Conservation (phyloP, 2,797 vertebrate genomes). For the Protonibea diacanthus region DNA sequence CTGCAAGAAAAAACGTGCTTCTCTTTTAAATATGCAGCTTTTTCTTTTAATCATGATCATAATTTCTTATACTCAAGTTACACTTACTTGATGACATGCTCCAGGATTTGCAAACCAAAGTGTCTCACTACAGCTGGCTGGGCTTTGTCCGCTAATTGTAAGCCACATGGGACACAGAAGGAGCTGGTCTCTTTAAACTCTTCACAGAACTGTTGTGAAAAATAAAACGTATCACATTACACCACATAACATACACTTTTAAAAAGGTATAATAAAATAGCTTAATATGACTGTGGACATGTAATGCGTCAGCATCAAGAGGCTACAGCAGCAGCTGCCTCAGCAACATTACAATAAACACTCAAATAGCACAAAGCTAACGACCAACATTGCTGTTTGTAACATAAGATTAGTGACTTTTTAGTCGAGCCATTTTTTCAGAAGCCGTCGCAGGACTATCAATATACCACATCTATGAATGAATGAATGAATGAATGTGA, state of each 20-base stretch:
- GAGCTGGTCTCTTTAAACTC: conserved; percentile 97
- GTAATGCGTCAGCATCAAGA: background rate
- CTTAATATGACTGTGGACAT: background rate
- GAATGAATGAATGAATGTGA: conserved; percentile 18
- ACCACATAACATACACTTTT: background rate
- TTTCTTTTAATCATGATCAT: background rate
- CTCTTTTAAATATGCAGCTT: background rate
- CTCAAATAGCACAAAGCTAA: conserved; percentile 33
- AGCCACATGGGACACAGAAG: conserved; percentile 93
- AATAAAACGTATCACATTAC: background rate
- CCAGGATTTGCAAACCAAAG: conserved; percentile 97
- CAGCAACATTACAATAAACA: conserved; percentile 3
- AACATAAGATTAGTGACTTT: background rate
- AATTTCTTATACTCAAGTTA: background rate
- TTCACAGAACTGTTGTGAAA: conserved; percentile 92
- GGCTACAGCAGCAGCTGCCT: background rate
- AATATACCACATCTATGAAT: conserved; percentile 31
- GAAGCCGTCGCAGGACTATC: background rate
- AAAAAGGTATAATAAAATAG: background rate
- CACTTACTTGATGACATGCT: conserved; percentile 98
- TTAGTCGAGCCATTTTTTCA: background rate
- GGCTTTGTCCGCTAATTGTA: conserved; percentile 93
- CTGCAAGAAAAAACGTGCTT: conserved; percentile 72
- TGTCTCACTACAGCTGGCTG: conserved; percentile 94
- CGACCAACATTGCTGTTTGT: background rate